A percentile compares a stretch with the other conserved stretches of the same genome.
phyloP scores from a whole-genome alignment of 2,113 vertebrate species.

The Pimephales promelas region DNA sequence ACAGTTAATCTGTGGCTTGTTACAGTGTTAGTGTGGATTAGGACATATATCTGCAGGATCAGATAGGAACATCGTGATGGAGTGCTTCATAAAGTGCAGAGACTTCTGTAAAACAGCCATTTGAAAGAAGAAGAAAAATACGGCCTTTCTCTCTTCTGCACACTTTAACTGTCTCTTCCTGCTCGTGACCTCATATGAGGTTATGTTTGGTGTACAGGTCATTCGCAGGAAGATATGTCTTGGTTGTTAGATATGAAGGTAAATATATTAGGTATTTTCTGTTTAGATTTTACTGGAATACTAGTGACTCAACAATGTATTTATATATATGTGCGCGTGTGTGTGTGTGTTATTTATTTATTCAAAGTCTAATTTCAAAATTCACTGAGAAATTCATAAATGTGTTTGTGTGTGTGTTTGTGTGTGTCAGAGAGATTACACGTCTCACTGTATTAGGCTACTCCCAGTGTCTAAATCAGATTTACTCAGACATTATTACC shows the following conservation, averaged over 20 bases:
- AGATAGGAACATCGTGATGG: constrained; percentile 27
- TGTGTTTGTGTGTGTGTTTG: constrained; percentile 20
- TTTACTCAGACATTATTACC: constrained; percentile 53
- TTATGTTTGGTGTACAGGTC: neutral
- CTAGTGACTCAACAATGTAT: no score
- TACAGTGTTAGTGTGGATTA: constrained; percentile 72
- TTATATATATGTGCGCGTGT: neutral
- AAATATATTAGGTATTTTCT: neutral
- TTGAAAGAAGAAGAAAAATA: neutral
- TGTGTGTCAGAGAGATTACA: constrained; percentile 41
- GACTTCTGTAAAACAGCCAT: neutral
- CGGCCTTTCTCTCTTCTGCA: neutral
- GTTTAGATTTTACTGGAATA: neutral
- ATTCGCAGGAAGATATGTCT: neutral
- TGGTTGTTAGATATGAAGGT: neutral
- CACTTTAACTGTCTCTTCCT: neutral
- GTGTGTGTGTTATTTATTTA: neutral
- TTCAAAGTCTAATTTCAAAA: neutral
- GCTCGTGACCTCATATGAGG: neutral
- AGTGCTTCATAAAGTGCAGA: constrained; percentile 9
- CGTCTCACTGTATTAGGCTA: constrained; percentile 36
- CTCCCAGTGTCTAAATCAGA: constrained; percentile 50
- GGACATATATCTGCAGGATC: constrained; percentile 76
- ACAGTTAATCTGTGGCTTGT: constrained; percentile 70
- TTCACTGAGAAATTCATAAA: neutral